These are phyloP conservation scores for Notothenia coriiceps DNA, from an alignment of 2,113 vertebrate species.

Conservation along the genomic window DNA sequence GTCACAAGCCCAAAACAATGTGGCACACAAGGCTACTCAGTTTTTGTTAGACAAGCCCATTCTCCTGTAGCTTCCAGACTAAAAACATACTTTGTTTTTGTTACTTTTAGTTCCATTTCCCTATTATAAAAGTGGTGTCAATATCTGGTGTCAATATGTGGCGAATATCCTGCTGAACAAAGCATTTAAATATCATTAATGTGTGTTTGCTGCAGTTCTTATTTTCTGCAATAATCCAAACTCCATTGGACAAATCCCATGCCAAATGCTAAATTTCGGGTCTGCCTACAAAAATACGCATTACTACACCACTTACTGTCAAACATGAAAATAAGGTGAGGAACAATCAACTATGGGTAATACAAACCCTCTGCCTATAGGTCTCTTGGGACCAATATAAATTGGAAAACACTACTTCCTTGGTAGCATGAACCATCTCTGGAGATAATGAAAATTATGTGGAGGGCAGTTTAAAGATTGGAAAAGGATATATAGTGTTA, in stretches of 20 bases:
- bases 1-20: background rate
- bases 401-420: slow-evolving; percentile 36
- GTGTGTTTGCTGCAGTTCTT: no score
- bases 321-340: slow-evolving; percentile 4
- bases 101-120: background rate
- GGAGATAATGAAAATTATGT: slow-evolving; percentile 21
- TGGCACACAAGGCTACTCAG: background rate
- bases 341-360: background rate
- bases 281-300: no score
- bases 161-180: no score
- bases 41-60: background rate
- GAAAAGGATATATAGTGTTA: no score
- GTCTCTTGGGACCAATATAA: slow-evolving; percentile 5
- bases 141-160: no score
- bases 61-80: background rate
- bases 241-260: no score
- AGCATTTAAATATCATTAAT: no score
- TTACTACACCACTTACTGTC: background rate
- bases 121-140: no score
- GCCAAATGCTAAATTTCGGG: no score
- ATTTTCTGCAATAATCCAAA: no score
- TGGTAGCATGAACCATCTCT: slow-evolving; percentile 30
- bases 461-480: no score
- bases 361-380: background rate
- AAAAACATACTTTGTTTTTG: background rate